Base-by-base conservation (phyloP, 2,888 invertebrate genomes). In the Chromoteleia sp. region DNA sequence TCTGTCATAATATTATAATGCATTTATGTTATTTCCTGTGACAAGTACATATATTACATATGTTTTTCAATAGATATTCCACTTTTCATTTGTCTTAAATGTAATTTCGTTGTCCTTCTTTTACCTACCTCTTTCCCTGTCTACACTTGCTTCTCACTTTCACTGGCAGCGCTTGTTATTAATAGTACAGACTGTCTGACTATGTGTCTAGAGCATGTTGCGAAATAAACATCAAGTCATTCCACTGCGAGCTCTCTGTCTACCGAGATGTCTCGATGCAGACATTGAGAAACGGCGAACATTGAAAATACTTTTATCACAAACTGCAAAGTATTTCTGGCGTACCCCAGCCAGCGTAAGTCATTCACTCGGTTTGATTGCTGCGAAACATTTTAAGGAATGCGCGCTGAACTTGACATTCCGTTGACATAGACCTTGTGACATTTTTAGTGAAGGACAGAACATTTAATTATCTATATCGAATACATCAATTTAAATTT, bases 121-220 rank as follows among this genome's bases (percentile, higher is more conserved):
- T 3, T 8, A 14, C 12, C 6, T 14, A 10, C 30, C 8, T 17
- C 45, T 58, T 36, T 58, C 29, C 19, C n/a, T 21, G 12, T 48
- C 54, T 45, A 17, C 45, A 21, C 21, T 30, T 25, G 36, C n/a
- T 59, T 48, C 30, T 71, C 61, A 71, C 61, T 71, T 71, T 71
- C 61, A 71, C 71, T 43, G 39, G 50, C 48, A 36, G 21, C 14
- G 36, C 52, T 68, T 29, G 79, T 83, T 89, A 89, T 89, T 87
- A 89, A 89, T 89, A 89, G 85, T 68, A 63, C 68, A 73, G 65
- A 71, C 84, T 77, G 88, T 88, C 89, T 86, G 87, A 85, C 89
- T 87, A 84, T 86, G 87, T 86, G 87, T 89, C 88, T 88, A 74
- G 59, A 71, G 86, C 78, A 85, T 85, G 85, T 86, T 85, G 87